Evolutionary conservation across 2,888 invertebrate genomes (phyloP).

Genomic region (Piscicola geometra): DNA sequence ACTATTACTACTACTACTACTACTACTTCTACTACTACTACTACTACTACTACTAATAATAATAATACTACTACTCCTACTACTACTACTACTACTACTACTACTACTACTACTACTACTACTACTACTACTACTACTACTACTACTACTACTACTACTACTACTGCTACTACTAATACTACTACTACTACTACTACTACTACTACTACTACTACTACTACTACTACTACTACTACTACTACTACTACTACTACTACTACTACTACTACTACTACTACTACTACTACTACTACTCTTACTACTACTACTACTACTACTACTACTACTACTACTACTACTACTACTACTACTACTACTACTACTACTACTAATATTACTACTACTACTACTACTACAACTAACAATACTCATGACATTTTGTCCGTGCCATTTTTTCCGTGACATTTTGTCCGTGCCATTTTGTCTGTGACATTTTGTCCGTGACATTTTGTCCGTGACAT

Average conservation of each 20-base stretch:
- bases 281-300: constrained; percentile 21
- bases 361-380: no score
- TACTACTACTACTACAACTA: constrained; percentile 24
- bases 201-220: background rate
- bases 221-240: background rate
- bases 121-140: constrained; percentile 27
- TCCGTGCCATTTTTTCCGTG: no score
- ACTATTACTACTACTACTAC: no score
- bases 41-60: no score
- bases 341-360: constrained; percentile 29
- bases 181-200: constrained; percentile 12
- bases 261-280: constrained; percentile 19
- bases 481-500: no score
- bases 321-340: constrained; percentile 27
- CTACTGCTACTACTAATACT: no score
- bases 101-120: constrained; percentile 27
- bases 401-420: no score
- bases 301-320: background rate
- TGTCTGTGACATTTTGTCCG: no score
- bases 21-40: no score
- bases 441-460: no score
- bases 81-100: constrained; percentile 27
- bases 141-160: constrained; percentile 27
- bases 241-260: constrained; percentile 23
- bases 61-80: no score